A percentile compares a stretch with the other conserved stretches of the same genome.
These are phyloP conservation scores for Prionailurus bengalensis DNA, from an alignment of 2,113 vertebrate species.

Conservation along the genomic window DNA sequence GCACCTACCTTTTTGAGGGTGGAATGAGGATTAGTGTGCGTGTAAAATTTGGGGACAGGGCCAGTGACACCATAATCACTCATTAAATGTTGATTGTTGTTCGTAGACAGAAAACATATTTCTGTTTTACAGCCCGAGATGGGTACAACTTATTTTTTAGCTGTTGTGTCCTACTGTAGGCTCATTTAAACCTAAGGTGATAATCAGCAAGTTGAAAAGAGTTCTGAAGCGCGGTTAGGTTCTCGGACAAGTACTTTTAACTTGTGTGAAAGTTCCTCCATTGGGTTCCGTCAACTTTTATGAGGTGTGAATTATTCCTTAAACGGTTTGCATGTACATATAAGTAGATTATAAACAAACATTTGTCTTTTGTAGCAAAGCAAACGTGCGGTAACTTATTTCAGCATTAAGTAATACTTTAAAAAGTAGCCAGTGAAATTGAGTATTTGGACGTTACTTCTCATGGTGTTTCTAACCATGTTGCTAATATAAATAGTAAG, in stretches of 20 bases:
- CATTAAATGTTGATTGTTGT: neutral
- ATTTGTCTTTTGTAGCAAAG: neutral
- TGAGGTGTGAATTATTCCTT: constrained; percentile 1
- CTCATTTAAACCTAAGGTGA: neutral
- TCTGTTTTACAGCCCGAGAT: neutral
- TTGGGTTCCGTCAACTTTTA: constrained; percentile 4
- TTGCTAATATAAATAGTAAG: neutral
- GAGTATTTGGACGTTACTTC: constrained; percentile 1
- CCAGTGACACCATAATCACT: neutral
- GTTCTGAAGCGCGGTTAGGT: neutral
- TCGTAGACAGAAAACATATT: neutral
- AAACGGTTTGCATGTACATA: neutral
- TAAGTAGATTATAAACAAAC: neutral
- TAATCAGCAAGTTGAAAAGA: neutral
- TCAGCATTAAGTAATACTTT: constrained; percentile 49
- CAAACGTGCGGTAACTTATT: constrained; percentile 5
- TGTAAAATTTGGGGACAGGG: neutral
- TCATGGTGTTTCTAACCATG: neutral
- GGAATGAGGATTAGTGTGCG: neutral
- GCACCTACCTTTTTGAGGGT: neutral
- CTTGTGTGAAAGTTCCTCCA: neutral
- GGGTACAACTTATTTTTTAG: neutral
- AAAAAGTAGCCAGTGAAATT: neutral
- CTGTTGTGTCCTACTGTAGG: neutral
- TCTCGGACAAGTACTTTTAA: constrained; percentile 12